Evolutionary conservation across 2,888 invertebrate genomes (phyloP), one percentile per base, ranked within the genome.

Genomic region (Gandaritis pyraliata): DNA sequence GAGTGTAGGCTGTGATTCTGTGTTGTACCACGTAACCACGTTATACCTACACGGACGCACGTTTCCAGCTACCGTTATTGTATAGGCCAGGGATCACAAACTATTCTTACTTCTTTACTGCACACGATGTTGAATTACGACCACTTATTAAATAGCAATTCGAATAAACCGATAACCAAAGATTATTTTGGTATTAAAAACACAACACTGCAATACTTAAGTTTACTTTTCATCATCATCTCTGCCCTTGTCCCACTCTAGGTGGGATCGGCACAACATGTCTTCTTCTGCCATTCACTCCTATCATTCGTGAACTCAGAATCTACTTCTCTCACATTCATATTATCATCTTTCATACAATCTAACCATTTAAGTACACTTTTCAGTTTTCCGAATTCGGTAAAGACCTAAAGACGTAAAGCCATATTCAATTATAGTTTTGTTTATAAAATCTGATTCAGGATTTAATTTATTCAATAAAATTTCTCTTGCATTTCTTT

Each of bases 61-160:
- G 73, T 75, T 75, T 76, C 70, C 73, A 78, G 85, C 85, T 84
- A 84, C 86, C 83, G 83, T 84, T 85, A 86, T 48, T 58, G 57
- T 72, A 78, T 78, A 74, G 73, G 73, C 72, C 74, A 75, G 70
- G 77, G 75, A 76, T 76, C 74, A 74, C 46, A n/a, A 46, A 23
- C 73, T 77, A 77, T 75, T 41, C 15, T 75, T 77, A 78, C 72
- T 77, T 76, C 76, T 78, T 75, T 77, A 33, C 23, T 65, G 59
- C 57, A 62, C 61, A 59, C 56, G 60, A 60, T 58, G 62, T 81
- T 81, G 78, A 82, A 78, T 77, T 80, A 79, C 58, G 58, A 64
- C 61, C 83, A 81, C 80, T 81, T 82, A 82, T 39, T 29, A 11
- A 3, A 8, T 49, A 50, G 18, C 45, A 7, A 49, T 18, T 16